Base-by-base conservation (phyloP, 2,797 vertebrate genomes). In the Rachycentron canadum region DNA sequence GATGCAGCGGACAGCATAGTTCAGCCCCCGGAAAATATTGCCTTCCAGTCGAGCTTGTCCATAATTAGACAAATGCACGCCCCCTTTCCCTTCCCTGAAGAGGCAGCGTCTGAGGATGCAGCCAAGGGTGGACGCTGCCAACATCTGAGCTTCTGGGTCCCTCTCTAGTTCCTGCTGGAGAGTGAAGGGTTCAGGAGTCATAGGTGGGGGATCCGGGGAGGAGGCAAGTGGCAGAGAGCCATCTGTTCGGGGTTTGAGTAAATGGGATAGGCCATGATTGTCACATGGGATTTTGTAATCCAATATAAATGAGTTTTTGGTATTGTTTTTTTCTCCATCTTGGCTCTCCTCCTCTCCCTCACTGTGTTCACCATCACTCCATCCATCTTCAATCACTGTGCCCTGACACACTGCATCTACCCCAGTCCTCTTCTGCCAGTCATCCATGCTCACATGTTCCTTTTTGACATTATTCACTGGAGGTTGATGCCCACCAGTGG, bases 31-130 rank as follows among this genome's bases (percentile, higher is more conserved):
- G 85, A 98, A 97, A 82, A 96, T 60, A 53, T 95, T 97, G 52
- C 93, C 96, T 82, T 97, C 97, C 89, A 97, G 90, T 40, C 95
- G 95, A 81, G 95, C 97, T 79, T 96, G 96, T 49, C 95, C 96
- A 0, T 93, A 94, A 65, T 96, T 97, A 64, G 93, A 97, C 81
- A 98, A 86, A 55, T 97, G 95, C 49, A 97, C 90, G 0, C 96
- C 97, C 5, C 96, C 97, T 78, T 97, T 97, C 3, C 96, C 96
- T 0, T 97, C 96, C 43, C 95, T 93, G 90, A 98, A 96, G 76
- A 98, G 95, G 92, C 97, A 97, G 81, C 94, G 95, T 63, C 91
- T 93, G 81, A 96, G 66, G 40, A 96, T 80, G 87, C 96, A 98
- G 85, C 97, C 96, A 68, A 95, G 96, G 64, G 96, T 89, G 0